Base-by-base conservation (phyloP, 2,888 invertebrate species). In the Lypha dubia region DNA sequence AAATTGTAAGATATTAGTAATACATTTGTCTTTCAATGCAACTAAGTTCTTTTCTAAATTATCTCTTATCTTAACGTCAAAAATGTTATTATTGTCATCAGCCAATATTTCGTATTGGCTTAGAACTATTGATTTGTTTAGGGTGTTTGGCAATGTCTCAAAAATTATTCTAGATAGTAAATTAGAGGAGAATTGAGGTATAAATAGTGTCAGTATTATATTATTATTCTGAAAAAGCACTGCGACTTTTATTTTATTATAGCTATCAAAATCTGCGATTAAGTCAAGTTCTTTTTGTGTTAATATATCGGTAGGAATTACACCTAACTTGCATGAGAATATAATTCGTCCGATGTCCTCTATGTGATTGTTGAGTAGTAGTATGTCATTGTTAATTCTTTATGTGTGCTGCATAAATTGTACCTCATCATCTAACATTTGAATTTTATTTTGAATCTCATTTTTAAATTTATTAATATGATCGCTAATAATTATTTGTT, bases 321-420 rank as follows among this genome's bases (percentile, higher is more conserved):
- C 28, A 11, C 73, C 76, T 32, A 84, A 44, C 82, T 86, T 86
- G 35, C 77, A 67, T 6, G 85, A 82, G 46, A 86, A 87, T 44
- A 83, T 62, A 9, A 84, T 76, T 71, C 84, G 82, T 44, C 60
- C 82, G 17, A 63, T 74, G 28, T 84, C 80, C 46, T 63, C 62
- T 15, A 44, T n/a, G n/a, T 85, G 75, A 63, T 77, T 60, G 38
- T 65, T 73, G 38, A 86, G 63, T 22, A 84, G 58, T 22, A 35
- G 7, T 35, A 82, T 84, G 24, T 81, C 81, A 41, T 82, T 75
- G 17, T 84, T 79, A n/a, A 87, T 76, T 74, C 83, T 83, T 32
- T 83, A 85, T 3, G 67, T 38, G 22, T 68, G 53, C 5, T 53
- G 22, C 1, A 53, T 53, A n/a, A 68, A 68, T 22, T 15, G n/a